Evolutionary conservation across 2,113 vertebrate genomes (phyloP).

Genomic region (Eurystomus gularis): DNA sequence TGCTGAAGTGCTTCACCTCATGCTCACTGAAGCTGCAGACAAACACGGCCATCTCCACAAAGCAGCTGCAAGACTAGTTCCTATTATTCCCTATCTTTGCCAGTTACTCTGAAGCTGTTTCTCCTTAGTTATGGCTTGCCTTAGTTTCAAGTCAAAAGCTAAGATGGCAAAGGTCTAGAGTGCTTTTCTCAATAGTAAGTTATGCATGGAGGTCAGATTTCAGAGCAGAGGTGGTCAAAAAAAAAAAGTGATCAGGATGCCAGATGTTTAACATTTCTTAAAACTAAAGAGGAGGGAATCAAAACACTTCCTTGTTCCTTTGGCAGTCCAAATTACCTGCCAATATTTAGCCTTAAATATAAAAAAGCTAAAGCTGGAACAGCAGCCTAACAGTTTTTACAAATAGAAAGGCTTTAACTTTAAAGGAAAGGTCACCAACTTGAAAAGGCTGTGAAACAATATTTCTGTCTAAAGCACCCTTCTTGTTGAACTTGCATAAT

Average conservation of each 20-base stretch:
- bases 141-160: constrained; percentile 26
- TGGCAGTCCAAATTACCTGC: neutral
- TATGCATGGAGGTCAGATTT: constrained; percentile 34
- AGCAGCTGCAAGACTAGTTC: neutral
- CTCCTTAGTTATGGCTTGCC: constrained; percentile 47
- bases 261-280: constrained; percentile 39
- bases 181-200: constrained; percentile 25
- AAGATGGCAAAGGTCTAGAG: constrained; percentile 28
- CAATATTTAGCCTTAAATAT: neutral
- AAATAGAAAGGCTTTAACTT: neutral
- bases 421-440: neutral
- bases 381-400: neutral
- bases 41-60: neutral
- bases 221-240: neutral
- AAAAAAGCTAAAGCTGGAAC: neutral
- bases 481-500: neutral
- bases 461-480: neutral
- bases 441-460: neutral
- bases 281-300: neutral
- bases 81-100: neutral
- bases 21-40: neutral
- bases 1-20: neutral
- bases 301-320: neutral
- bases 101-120: constrained; percentile 16
- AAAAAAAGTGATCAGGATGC: neutral